Evolutionary conservation across 2,113 vertebrate species (phyloP).

Genomic region (Opisthocomus hoazin): DNA sequence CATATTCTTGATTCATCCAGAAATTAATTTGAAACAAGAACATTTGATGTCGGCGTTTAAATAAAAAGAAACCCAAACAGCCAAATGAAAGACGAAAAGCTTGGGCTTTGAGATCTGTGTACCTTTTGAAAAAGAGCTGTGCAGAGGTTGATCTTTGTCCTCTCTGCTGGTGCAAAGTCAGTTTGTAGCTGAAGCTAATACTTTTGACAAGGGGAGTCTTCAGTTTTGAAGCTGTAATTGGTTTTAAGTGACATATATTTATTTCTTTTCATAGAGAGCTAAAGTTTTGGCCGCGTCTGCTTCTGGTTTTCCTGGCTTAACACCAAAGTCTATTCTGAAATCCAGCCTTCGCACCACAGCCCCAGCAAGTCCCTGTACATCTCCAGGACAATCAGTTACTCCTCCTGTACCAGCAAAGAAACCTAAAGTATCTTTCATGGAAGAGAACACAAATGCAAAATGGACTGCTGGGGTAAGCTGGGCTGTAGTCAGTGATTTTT

Average conservation of each 20-base stretch:
- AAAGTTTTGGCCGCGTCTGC: slow-evolving; percentile 80
- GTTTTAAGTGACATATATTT: not conserved
- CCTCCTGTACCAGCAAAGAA: slow-evolving; percentile 83
- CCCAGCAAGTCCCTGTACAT: slow-evolving; percentile 83
- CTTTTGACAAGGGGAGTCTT: not conserved
- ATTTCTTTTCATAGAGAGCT: slow-evolving; percentile 77
- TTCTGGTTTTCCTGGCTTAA: slow-evolving; percentile 83
- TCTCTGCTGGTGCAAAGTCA: not conserved
- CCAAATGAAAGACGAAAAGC: too few relatives aligned
- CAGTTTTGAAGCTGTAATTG: not conserved
- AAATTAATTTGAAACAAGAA: not conserved
- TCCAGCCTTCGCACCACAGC: slow-evolving; percentile 87
- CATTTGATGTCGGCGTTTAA: not conserved
- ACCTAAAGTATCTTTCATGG: slow-evolving; percentile 86
- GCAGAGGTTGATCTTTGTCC: not conserved
- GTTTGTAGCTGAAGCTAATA: not conserved
- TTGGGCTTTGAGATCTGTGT: not conserved
- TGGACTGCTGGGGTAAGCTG: slow-evolving; percentile 81
- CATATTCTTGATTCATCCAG: not conserved
- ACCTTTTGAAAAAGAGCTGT: not conserved
- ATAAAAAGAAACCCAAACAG: too few relatives aligned
- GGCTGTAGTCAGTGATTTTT: not conserved
- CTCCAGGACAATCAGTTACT: slow-evolving; percentile 84
- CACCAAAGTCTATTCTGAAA: slow-evolving; percentile 90
- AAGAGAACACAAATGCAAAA: slow-evolving; percentile 63